Evolutionary conservation across 2,888 invertebrate genomes (phyloP), one percentile per base, ranked within the genome.

Genomic region (Eulithis testata): DNA sequence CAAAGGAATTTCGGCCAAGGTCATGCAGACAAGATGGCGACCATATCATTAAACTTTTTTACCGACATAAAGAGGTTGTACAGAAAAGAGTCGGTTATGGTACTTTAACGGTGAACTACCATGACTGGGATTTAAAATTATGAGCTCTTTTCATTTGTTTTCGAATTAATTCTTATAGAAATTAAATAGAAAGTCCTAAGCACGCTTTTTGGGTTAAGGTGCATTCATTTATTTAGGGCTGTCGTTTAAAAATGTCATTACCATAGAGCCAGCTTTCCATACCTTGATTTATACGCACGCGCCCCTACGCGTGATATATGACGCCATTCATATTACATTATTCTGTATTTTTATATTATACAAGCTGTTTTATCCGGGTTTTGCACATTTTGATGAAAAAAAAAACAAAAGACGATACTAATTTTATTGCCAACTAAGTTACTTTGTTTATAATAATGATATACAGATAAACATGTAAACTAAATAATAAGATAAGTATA

Each of bases 191-290:
- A 36, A 47, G 56, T 49, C 49, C 14, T 49, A 50, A 1, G 21
- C 40, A 50, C 44, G 56, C 51, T 9, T n/a, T 31, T 12, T 51
- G 21, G 21, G 31, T 31, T 31, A 2, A 27, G 51, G 51, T 31
- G 36, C 59, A 51, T 59, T 51, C 50, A 50, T 43, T 27, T 51
- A 67, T 77, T 76, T 72, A 74, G 74, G 73, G 77, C 75, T 75
- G 78, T 74, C 78, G 76, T 83, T 85, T 82, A 74, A 80, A 80
- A 77, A 78, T 74, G 80, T 81, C 83, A 81, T 82, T 80, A 81
- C 77, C 80, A 80, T 74, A 74, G 72, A 70, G 57, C 67, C 69
- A 70, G 73, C 67, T 76, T 76, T 76, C 76, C 73, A 67, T 69
- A 69, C 66, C 60, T 69, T 78, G 76, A 80, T 80, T 79, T 79